Evolutionary conservation across 2,113 vertebrate species (phyloP), one percentile per base, ranked within the genome.

Genomic region (Propithecus coquereli): DNA sequence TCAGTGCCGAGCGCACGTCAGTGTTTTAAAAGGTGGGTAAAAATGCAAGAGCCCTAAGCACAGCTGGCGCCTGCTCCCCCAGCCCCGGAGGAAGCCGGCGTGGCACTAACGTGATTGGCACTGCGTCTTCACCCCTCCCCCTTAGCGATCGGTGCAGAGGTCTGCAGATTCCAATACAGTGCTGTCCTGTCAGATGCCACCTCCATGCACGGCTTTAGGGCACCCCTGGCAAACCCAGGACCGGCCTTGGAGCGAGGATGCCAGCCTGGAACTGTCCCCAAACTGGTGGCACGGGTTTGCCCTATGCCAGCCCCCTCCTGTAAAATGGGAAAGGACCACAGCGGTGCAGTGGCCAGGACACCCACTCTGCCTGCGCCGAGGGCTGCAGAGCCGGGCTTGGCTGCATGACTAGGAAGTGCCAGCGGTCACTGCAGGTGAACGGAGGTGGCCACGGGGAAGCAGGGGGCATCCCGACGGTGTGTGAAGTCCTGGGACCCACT

Each of bases 91-190:
- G 65, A 79, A 90, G 96, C 95, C 80, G 89, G 84, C 0, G 0
- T 40, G 32, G 34, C 45, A 73, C 63, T 98, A 65, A 95, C 77
- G 90, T 37, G 68, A 89, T 61, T 94, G 95, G 90, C 45, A 50
- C 70, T 6, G 1, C 20, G 76, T 84, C 34, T 17, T 91, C 82
- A 79, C 63, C 96, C 76, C 81, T 37, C 84, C 76, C 22, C n/a
- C 70, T 91, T 70, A 81, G 86, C 77, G 23, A 84, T 50, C 16
- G 16, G 93, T 73, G 43, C 87, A 90, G 66, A 30, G 88, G 79
- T 43, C 70, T 71, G 37, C 2, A 0, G 16, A 7, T n/a, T 30
- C 77, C 59, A 45, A 2, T 1, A 12, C 54, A 43, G 3, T 1
- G 20, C 32, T 6, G 20, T 54, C 76, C 65, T 8, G 14, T 66